These are phyloP conservation scores for Hyperoplus lanceolatus DNA, from an alignment of 2,797 vertebrate species.

Conservation along the genomic window DNA sequence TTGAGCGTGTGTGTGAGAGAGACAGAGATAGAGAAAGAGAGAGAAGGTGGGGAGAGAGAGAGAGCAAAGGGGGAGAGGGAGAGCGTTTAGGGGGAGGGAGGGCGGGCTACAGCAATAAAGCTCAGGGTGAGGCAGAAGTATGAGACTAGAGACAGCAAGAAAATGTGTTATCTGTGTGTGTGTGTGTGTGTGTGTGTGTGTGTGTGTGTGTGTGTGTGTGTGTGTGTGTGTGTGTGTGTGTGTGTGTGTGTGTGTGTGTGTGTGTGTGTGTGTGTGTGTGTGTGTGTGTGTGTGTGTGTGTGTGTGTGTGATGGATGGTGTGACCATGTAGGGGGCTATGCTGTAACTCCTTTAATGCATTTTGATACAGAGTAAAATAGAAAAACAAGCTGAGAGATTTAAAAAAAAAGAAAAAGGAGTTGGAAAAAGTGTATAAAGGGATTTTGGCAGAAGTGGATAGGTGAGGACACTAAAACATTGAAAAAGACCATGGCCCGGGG, in stretches of 20 bases:
- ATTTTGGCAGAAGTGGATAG: neutral
- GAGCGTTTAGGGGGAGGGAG: no score
- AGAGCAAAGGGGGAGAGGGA: conserved; percentile 69
- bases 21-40: conserved; percentile 38
- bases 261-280: conserved; percentile 49
- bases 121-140: conserved; percentile 66
- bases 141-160: conserved; percentile 62
- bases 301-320: conserved; percentile 62
- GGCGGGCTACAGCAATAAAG: conserved; percentile 44
- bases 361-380: conserved; percentile 31
- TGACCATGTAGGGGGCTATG: conserved; percentile 80
- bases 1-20: conserved; percentile 41
- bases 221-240: conserved; percentile 48
- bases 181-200: conserved; percentile 50
- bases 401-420: conserved; percentile 1
- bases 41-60: conserved; percentile 41
- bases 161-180: conserved; percentile 44
- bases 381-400: conserved; percentile 21
- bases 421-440: conserved; percentile 6
- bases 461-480: conserved; percentile 6
- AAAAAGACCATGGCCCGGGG: conserved; percentile 4
- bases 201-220: conserved; percentile 58
- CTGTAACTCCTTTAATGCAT: conserved; percentile 63
- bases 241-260: conserved; percentile 55
- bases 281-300: conserved; percentile 6